Evolutionary conservation across 2,888 invertebrate genomes (phyloP), one percentile per base, ranked within the genome.

Genomic region (Brachynemurus nebulosus): DNA sequence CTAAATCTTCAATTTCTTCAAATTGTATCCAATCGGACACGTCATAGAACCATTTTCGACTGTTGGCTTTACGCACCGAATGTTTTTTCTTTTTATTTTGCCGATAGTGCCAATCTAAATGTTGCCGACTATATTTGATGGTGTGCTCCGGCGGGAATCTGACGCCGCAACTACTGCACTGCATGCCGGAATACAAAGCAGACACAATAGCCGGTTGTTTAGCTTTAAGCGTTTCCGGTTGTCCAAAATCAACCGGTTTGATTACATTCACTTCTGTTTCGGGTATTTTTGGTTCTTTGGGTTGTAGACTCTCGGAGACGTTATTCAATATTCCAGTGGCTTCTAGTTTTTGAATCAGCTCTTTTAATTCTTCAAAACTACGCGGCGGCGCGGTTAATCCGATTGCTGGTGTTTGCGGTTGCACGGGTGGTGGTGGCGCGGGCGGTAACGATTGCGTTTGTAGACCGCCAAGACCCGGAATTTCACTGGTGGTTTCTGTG

Each of bases 21-120:
- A 88, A 95, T 62, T 89, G 86, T 59, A 89, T 77, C 95, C 95
- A 95, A 66, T 93, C 92, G 45, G 80, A 72, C 20, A 85, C 70
- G 56, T 85, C 81, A 59, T 91, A 93, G 64, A 86, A 93, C 91
- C 93, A 95, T 56, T 80, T 78, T 3, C 95, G 70, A 20, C 82
- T 81, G 56, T 85, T 83, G 0, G 89, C 86, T 42, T 88, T 80
- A 9, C 88, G 71, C 0, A 83, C 80, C 1, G 86, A 84, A 59
- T 89, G 89, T 51, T 90, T 78, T 54, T 90, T 91, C 44, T 83
- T 73, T 2, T 91, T 69, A 68, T 97, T 97, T 64, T 91, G 89
- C 1, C 92, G 69, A 69, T 97, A 97, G 68, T 98, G 98, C 96
- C 97, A 97, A 68, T 98, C 97, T 47, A 97, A 74, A 67, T 99